Percentiles rank a stretch among this genome's conserved stretches.
phyloP scores from a whole-genome alignment of 2,797 vertebrate species.

The Vireo griseus region DNA sequence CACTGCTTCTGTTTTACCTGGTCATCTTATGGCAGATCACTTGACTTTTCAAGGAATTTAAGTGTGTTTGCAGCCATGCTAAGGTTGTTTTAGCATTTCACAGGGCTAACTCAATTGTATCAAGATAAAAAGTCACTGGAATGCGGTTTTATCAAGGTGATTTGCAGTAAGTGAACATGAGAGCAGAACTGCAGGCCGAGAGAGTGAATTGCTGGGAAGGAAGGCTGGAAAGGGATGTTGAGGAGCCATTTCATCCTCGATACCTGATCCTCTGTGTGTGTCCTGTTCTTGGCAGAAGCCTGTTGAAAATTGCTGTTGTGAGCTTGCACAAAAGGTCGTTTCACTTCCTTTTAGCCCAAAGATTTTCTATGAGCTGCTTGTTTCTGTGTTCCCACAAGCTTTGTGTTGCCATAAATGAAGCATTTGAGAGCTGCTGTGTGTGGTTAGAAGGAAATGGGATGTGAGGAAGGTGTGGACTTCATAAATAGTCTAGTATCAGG shows the following conservation, averaged over 20 bases:
- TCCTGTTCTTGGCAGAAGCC: not conserved
- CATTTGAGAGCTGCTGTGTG: not conserved
- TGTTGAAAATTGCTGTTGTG: not conserved
- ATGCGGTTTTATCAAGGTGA: not conserved
- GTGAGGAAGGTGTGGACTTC: not conserved
- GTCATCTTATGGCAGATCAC: not conserved
- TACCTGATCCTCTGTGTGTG: rapidly evolving
- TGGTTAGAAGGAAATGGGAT: not conserved
- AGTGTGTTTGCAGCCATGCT: not conserved
- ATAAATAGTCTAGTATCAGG: not conserved
- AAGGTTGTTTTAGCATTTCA: not conserved
- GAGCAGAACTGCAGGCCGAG: not conserved
- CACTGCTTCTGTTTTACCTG: not conserved
- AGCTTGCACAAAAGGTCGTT: not conserved
- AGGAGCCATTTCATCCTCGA: not conserved
- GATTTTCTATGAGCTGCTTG: not conserved
- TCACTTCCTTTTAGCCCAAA: not conserved
- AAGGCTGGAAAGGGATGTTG: not conserved
- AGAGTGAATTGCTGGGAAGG: not conserved
- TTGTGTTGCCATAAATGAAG: not conserved
- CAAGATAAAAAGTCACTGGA: not conserved
- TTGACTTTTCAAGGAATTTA: not conserved
- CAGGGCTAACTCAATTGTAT: not conserved
- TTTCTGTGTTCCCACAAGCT: not conserved
- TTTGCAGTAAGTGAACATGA: not conserved